These are phyloP conservation scores for Cynocephalus volans DNA, from an alignment of 2,113 vertebrate species.

Conservation along the genomic window DNA sequence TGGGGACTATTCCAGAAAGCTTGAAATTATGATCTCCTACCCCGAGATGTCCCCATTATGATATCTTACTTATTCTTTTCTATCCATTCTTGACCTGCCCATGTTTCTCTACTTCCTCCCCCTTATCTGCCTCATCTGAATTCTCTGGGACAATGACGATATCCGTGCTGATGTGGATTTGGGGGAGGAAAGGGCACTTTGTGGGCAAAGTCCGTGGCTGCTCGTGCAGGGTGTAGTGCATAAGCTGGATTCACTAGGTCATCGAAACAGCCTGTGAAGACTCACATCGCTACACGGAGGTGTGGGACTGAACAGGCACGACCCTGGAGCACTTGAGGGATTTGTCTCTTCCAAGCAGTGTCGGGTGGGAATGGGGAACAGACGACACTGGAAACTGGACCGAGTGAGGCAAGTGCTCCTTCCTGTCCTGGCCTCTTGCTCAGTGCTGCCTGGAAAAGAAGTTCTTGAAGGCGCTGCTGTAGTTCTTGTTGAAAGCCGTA, in stretches of 20 bases:
- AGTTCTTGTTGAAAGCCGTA: slow-evolving; percentile 98
- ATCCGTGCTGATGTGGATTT: neutral
- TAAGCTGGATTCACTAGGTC: neutral
- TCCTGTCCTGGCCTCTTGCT: neutral
- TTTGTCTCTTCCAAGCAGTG: neutral
- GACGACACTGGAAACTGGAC: neutral
- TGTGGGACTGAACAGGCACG: too few species aligned
- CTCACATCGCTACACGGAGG: rapidly evolving
- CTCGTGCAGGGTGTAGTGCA: rapidly evolving
- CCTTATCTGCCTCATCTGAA: neutral
- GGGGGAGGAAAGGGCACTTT: neutral
- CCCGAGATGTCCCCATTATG: rapidly evolving
- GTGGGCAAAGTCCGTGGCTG: neutral
- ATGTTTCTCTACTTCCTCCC: rapidly evolving
- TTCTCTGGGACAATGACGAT: neutral
- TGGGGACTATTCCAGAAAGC: neutral
- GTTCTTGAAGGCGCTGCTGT: slow-evolving; percentile 97
- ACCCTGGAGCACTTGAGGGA: neutral
- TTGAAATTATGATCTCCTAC: neutral
- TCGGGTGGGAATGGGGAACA: rapidly evolving
- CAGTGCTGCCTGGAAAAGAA: slow-evolving; percentile 95
- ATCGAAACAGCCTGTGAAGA: neutral
- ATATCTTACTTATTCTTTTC: neutral
- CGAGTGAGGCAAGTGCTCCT: neutral
- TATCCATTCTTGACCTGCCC: too few species aligned